Conservation (phyloP, 1,140 invertebrate species). For the Nephila pilipes region DNA sequence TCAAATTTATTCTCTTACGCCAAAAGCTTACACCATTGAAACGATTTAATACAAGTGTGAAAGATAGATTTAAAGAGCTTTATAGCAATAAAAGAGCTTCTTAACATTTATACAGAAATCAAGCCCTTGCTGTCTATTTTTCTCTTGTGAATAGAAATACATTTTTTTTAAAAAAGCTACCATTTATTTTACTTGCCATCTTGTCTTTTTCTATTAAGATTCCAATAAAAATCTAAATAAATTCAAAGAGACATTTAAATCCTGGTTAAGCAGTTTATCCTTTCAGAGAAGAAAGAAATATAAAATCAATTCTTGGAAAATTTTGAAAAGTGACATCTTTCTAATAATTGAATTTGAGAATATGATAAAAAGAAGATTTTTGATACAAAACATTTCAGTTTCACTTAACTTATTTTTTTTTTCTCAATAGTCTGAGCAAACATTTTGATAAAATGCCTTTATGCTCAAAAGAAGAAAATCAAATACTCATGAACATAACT, state of each 20-base stretch:
- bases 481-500: neutral
- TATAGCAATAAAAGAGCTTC: neutral
- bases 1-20: neutral
- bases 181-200: neutral
- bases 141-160: neutral
- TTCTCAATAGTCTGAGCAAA: neutral
- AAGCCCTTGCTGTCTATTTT: neutral
- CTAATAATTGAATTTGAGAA: neutral
- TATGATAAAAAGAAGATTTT: neutral
- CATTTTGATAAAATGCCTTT: neutral
- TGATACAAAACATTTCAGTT: neutral
- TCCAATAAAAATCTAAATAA: constrained; percentile 17
- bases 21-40: neutral
- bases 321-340: constrained; percentile 29
- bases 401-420: neutral
- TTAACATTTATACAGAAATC: neutral
- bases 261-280: constrained; percentile 30
- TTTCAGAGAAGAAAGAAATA: neutral
- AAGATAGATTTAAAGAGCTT: neutral
- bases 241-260: constrained; percentile 33
- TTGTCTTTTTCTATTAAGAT: constrained; percentile 12
- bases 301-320: neutral
- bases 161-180: neutral
- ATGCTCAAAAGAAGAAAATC: neutral
- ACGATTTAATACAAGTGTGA: neutral